Conservation (phyloP, 2,888 invertebrate species). For the Pyralis farinalis region DNA sequence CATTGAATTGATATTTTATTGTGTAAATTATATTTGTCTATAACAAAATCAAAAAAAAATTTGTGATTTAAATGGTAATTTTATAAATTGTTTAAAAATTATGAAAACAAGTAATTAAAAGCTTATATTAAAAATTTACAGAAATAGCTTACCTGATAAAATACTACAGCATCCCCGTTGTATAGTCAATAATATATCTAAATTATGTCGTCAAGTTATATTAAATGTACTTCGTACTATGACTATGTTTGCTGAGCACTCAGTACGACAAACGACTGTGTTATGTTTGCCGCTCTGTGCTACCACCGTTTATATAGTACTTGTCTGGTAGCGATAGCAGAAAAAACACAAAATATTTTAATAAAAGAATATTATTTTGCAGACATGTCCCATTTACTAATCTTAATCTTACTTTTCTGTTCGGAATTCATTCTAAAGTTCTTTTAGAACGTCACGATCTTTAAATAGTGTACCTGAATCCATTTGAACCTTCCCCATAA, state of each 20-base stretch:
- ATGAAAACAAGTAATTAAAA: no score
- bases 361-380: neutral
- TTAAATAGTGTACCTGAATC: no score
- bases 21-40: no score
- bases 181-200: neutral
- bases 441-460: no score
- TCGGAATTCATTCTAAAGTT: no score
- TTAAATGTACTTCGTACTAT: constrained; percentile 3
- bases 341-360: constrained; percentile 10
- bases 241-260: neutral
- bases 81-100: neutral
- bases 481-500: no score
- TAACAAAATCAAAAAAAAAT: no score
- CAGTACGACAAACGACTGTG: constrained; percentile 27
- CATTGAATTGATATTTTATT: no score
- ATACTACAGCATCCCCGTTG: constrained; percentile 19
- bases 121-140: no score
- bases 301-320: constrained; percentile 40
- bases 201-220: constrained; percentile 1
- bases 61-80: no score
- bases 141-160: constrained; percentile 19
- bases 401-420: no score
- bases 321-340: constrained; percentile 35
- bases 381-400: no score
- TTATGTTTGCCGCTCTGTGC: constrained; percentile 15